These are phyloP conservation scores for Gavia stellata DNA, from an alignment of 2,113 vertebrate genomes.

Conservation along the genomic window DNA sequence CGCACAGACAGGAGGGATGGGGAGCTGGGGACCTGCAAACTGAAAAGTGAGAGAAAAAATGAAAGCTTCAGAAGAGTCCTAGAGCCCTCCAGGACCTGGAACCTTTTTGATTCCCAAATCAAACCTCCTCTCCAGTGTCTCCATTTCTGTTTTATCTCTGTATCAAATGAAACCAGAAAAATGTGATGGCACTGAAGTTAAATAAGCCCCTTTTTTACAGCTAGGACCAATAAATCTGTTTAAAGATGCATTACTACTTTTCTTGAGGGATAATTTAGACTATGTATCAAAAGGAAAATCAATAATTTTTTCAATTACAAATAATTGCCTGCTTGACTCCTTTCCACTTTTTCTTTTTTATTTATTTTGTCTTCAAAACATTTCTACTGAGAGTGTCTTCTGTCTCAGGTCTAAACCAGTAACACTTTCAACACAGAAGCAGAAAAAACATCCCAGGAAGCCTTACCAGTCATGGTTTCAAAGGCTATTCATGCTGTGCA, in stretches of 20 bases:
- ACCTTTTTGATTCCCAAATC: background rate
- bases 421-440: background rate
- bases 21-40: background rate
- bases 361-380: constrained; percentile 72
- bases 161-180: constrained; percentile 67
- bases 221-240: constrained; percentile 77
- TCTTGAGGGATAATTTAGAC: constrained; percentile 82
- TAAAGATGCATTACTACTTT: constrained; percentile 82
- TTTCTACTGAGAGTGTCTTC: constrained; percentile 46
- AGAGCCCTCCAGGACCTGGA: background rate
- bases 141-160: constrained; percentile 18
- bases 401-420: background rate
- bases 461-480: background rate
- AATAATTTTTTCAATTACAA: constrained; percentile 81
- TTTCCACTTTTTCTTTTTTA: constrained; percentile 74
- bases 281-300: constrained; percentile 83
- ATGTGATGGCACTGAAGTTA: constrained; percentile 67
- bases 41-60: background rate
- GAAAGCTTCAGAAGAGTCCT: background rate
- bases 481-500: background rate
- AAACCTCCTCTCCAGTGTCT: constrained; percentile 2
- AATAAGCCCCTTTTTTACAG: constrained; percentile 71
- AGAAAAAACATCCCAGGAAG: background rate
- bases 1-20: background rate
- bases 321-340: constrained; percentile 76